Percentiles rank a stretch among this genome's conserved stretches.
Conservation (phyloP, 2,113 vertebrate species). For the Ceyx melanurus region DNA sequence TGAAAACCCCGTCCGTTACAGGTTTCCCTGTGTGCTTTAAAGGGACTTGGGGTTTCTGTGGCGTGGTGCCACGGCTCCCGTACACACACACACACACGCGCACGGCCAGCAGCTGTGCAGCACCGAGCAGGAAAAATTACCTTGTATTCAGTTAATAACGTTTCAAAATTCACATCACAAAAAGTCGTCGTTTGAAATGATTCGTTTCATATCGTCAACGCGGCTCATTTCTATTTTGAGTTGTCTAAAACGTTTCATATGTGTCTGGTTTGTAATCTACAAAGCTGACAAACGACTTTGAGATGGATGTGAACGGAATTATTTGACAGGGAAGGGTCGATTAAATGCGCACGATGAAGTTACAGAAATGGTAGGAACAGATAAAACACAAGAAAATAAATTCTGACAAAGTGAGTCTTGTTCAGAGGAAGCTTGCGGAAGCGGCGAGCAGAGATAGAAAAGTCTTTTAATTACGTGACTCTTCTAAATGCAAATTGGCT, state of each 20-base stretch:
- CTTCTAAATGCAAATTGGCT: neutral
- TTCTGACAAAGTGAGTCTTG: neutral
- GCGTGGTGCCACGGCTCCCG: constrained; percentile 33
- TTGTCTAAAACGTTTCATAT: neutral
- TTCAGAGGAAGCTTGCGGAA: neutral
- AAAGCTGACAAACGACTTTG: neutral
- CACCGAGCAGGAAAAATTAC: neutral
- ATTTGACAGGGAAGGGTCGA: neutral
- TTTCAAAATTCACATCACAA: neutral
- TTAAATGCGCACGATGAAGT: neutral
- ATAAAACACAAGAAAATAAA: constrained; percentile 15
- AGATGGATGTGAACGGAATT: neutral
- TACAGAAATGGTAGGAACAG: neutral
- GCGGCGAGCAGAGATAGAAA: neutral
- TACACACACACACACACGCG: neutral
- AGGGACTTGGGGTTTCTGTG: constrained; percentile 29
- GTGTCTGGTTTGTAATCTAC: constrained; percentile 6
- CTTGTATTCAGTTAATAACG: neutral
- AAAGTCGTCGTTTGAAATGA: neutral
- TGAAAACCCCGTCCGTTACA: neutral
- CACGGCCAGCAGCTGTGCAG: neutral
- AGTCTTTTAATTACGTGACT: neutral
- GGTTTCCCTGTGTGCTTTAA: constrained; percentile 19
- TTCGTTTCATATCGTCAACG: neutral
- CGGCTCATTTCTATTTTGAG: neutral